These are phyloP conservation scores for Dryococelus australis DNA, from an alignment of 2,888 invertebrate species.

Conservation along the genomic window DNA sequence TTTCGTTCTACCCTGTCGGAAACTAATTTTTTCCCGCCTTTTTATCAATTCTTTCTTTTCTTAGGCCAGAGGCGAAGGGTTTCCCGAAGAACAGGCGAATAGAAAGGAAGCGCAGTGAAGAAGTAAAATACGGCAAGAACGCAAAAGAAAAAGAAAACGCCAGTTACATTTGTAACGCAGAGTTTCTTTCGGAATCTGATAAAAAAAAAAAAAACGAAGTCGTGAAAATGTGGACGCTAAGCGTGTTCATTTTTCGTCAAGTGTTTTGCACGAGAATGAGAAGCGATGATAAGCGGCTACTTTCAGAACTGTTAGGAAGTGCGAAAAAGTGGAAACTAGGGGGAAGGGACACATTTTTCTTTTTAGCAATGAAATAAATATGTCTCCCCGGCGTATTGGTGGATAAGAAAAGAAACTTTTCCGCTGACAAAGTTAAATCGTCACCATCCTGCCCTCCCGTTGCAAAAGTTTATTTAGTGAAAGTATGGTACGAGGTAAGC, in stretches of 20 bases:
- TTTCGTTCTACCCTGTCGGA: not conserved
- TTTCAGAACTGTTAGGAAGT: no score
- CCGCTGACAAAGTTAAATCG: no score
- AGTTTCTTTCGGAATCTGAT: not conserved
- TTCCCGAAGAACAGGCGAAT: not conserved
- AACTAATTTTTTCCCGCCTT: not conserved
- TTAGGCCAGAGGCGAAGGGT: not conserved
- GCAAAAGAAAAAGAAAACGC: not conserved
- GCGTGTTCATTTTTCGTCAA: not conserved
- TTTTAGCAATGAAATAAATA: no score
- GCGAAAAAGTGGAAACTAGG: no score
- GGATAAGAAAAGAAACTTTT: no score
- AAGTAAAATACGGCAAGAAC: not conserved
- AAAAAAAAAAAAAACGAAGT: not conserved
- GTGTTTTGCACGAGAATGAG: no score
- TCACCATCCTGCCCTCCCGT: no score
- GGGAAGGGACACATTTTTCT: no score
- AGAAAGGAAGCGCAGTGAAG: not conserved
- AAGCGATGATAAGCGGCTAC: no score
- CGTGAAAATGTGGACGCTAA: not conserved
- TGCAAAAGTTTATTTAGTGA: no score
- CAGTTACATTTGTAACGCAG: not conserved
- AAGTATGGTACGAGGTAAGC: no score
- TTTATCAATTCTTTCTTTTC: not conserved
- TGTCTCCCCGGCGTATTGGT: no score